These are phyloP conservation scores for Melanargia galathea DNA, from an alignment of 2,888 invertebrate genomes.

Conservation along the genomic window DNA sequence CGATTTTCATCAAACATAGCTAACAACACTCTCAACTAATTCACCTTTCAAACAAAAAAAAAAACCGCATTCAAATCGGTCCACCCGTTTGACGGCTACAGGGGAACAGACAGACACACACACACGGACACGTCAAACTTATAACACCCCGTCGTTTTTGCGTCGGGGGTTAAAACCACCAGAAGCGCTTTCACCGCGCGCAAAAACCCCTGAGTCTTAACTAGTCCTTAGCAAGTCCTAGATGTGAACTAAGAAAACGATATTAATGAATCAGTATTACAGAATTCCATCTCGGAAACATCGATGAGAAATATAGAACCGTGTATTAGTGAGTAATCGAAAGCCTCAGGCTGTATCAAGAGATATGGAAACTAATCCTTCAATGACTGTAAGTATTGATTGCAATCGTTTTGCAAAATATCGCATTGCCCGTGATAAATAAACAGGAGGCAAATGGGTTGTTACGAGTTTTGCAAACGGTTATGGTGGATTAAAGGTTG, in stretches of 20 bases:
- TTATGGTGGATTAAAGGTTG: background rate
- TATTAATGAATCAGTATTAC: slow-evolving; percentile 6
- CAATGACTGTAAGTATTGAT: slow-evolving; percentile 23
- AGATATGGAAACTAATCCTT: slow-evolving; percentile 26
- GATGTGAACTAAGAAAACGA: background rate
- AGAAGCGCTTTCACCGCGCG: too few species aligned
- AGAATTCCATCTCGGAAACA: slow-evolving; percentile 11
- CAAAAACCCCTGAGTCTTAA: too few species aligned
- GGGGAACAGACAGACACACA: too few species aligned
- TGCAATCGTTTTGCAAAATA: slow-evolving; percentile 24
- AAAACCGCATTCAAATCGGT: too few species aligned
- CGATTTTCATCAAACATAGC: too few species aligned
- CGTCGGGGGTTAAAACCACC: too few species aligned
- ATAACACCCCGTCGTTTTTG: too few species aligned
- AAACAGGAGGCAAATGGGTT: slow-evolving; percentile 8
- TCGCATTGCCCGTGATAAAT: slow-evolving; percentile 12
- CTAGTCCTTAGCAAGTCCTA: background rate
- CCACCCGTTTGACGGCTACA: too few species aligned
- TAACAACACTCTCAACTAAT: too few species aligned
- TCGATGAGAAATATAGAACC: slow-evolving; percentile 14
- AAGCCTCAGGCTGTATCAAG: slow-evolving; percentile 6
- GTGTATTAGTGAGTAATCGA: slow-evolving; percentile 11
- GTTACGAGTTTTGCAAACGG: background rate
- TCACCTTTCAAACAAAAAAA: too few species aligned
- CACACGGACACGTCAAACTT: too few species aligned